Percentiles rank a stretch among this genome's conserved stretches.
Conservation (phyloP, 2,113 vertebrate genomes). For the Mohoua ochrocephala region DNA sequence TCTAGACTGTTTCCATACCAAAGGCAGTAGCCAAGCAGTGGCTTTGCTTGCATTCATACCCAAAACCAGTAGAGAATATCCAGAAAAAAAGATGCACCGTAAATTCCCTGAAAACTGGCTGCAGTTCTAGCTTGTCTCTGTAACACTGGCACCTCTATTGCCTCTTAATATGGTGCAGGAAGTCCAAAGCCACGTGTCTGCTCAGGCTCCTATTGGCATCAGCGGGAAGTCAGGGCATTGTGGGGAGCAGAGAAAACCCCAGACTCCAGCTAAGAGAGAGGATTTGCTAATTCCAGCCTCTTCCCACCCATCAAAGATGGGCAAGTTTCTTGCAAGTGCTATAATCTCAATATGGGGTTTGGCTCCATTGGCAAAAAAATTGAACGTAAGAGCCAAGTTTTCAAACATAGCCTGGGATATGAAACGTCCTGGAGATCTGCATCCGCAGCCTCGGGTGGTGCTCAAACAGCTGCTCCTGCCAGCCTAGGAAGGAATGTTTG, state of each 20-base stretch:
- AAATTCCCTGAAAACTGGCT: background rate
- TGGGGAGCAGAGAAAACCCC: background rate
- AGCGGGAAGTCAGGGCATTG: background rate
- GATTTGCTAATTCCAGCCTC: background rate
- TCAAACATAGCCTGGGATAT: background rate
- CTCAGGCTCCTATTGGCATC: background rate
- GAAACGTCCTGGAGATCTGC: accelerated
- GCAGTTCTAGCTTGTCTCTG: background rate
- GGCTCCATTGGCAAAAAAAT: background rate
- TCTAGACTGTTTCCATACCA: background rate
- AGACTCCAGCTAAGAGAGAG: background rate
- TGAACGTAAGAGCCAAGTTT: accelerated
- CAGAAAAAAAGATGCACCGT: background rate
- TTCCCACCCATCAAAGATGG: background rate
- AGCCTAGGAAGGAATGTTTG: background rate
- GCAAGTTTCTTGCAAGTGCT: background rate
- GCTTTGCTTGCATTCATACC: background rate
- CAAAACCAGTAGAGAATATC: background rate
- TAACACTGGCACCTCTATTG: background rate
- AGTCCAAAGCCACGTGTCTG: background rate
- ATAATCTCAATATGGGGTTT: background rate
- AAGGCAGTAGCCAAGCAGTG: background rate
- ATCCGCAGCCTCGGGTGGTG: background rate
- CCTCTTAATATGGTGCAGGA: background rate
- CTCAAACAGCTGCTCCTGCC: background rate